A percentile compares a stretch with the other conserved stretches of the same genome.
Evolutionary conservation across 2,113 vertebrate genomes (phyloP).

Genomic region (Mellivora capensis): DNA sequence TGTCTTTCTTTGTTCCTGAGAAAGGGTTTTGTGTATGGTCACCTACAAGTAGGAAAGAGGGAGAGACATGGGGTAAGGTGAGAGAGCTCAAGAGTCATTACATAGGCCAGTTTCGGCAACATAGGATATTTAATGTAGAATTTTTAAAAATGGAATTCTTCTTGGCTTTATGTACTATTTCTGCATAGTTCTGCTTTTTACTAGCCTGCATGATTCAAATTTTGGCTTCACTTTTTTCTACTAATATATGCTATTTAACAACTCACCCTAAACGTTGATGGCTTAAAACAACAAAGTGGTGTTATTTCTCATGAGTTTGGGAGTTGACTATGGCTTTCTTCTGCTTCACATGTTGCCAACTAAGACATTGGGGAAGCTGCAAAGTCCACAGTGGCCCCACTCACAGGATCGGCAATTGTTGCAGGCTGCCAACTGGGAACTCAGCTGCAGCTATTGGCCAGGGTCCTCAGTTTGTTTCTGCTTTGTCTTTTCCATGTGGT

Average conservation of each 20-base stretch:
- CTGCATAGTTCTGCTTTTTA: neutral
- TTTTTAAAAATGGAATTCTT: neutral
- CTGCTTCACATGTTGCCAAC: neutral
- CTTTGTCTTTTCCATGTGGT: neutral
- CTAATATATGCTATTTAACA: neutral
- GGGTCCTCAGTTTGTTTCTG: neutral
- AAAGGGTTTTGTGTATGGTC: neutral
- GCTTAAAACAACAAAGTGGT: neutral
- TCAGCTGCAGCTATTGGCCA: neutral
- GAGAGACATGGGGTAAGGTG: neutral
- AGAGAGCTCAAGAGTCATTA: neutral
- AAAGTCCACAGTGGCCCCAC: neutral
- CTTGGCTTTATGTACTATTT: neutral
- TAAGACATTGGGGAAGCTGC: neutral
- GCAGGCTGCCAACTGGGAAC: neutral
- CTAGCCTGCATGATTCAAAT: neutral
- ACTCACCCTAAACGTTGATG: neutral
- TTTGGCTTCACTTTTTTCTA: neutral
- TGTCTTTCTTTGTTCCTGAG: conserved; percentile 14
- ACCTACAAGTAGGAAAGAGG: neutral
- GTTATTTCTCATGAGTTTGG: neutral
- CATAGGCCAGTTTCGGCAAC: neutral
- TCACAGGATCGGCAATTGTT: neutral
- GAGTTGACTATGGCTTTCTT: neutral
- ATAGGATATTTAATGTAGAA: neutral